phyloP scores from a whole-genome alignment of 1,140 invertebrate genomes.

The Tetragnatha versicolor region DNA sequence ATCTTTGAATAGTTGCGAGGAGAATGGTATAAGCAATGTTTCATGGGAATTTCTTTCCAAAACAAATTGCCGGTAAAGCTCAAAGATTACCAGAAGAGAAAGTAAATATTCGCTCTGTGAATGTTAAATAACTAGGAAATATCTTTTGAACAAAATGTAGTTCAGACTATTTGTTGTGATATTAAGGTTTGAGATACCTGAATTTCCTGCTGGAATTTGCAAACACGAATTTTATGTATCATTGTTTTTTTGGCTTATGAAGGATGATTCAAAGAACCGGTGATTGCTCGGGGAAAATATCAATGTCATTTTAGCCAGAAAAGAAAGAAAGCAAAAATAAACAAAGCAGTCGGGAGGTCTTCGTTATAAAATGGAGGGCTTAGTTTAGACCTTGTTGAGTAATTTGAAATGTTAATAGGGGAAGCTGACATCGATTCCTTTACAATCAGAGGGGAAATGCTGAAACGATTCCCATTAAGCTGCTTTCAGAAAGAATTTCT shows the following conservation, averaged over 20 bases:
- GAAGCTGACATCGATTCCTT: too few species aligned
- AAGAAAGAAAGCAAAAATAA: constrained; percentile 11
- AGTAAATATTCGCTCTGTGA: not conserved
- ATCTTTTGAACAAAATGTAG: not conserved
- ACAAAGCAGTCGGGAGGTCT: constrained; percentile 7
- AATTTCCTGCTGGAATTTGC: not conserved
- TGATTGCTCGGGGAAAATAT: constrained; percentile 21
- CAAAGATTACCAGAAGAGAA: not conserved
- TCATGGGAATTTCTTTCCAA: not conserved
- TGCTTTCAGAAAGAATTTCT: not conserved
- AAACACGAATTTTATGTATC: not conserved
- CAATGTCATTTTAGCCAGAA: constrained; percentile 1
- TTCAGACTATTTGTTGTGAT: not conserved
- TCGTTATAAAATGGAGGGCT: constrained; percentile 21
- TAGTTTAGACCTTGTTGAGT: not conserved
- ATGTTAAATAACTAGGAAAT: too few species aligned
- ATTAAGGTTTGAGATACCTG: not conserved
- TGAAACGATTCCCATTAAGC: too few species aligned
- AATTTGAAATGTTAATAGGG: constrained; percentile 21
- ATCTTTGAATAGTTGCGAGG: too few species aligned
- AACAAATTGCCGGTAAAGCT: not conserved
- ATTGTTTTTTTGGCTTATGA: not conserved
- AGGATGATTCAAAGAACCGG: not conserved
- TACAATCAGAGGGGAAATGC: not conserved
- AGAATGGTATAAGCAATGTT: too few species aligned